A percentile compares a stretch with the other conserved stretches of the same genome.
These are phyloP conservation scores for Sinopyrophorus schimmeli DNA, from an alignment of 2,888 invertebrate genomes.

Conservation along the genomic window DNA sequence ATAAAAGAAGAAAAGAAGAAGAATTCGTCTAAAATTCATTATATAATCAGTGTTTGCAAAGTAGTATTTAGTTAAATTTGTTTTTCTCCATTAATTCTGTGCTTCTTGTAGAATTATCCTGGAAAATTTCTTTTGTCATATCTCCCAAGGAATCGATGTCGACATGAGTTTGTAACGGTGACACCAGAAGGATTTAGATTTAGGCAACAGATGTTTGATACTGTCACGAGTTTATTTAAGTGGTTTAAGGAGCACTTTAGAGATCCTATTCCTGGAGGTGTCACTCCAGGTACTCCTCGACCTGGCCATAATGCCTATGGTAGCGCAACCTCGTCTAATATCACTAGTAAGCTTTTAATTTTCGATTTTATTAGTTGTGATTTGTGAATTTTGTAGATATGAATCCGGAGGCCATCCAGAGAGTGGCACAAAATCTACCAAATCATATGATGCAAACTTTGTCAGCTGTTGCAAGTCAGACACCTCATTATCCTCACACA, in stretches of 20 bases:
- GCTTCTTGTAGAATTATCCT: slow-evolving; percentile 66
- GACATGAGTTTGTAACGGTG: slow-evolving; percentile 91
- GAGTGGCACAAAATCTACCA: slow-evolving; percentile 71
- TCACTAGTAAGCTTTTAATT: slow-evolving; percentile 39
- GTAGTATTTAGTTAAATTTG: no score
- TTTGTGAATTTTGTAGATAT: slow-evolving; percentile 61
- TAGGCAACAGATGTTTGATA: slow-evolving; percentile 84
- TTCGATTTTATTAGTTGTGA: slow-evolving; percentile 24
- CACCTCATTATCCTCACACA: slow-evolving; percentile 73
- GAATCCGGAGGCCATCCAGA: slow-evolving; percentile 69
- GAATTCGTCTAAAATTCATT: slow-evolving; percentile 86
- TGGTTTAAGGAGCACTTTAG: slow-evolving; percentile 99
- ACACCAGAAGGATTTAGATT: slow-evolving; percentile 93
- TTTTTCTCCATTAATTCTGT: slow-evolving; percentile 1
- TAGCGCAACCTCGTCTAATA: slow-evolving; percentile 46
- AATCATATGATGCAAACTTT: slow-evolving; percentile 72
- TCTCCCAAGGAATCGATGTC: slow-evolving; percentile 79
- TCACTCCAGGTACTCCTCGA: slow-evolving; percentile 76
- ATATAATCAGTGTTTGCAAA: slow-evolving; percentile 81
- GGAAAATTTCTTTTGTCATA: slow-evolving; percentile 95
- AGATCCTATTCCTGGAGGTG: slow-evolving; percentile 78
- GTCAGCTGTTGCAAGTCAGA: slow-evolving; percentile 72
- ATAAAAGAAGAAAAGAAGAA: slow-evolving; percentile 88
- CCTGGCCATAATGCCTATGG: slow-evolving; percentile 54
- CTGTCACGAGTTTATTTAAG: slow-evolving; percentile 76